Evolutionary conservation across 2,113 vertebrate genomes (phyloP).

Genomic region (Excalfactoria chinensis): DNA sequence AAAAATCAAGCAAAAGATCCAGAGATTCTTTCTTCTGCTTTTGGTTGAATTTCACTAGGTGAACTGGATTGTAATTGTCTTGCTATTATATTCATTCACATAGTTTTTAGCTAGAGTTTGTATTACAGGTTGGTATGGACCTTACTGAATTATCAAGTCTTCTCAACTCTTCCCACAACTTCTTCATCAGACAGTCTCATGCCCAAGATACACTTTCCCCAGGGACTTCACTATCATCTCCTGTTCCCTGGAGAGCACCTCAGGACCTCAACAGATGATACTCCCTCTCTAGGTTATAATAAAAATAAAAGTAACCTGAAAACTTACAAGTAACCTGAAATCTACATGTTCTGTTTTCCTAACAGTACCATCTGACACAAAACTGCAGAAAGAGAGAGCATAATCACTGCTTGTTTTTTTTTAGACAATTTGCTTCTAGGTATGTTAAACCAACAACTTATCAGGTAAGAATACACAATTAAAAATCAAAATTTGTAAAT

Average conservation of each 20-base stretch:
- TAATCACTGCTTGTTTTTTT: neutral
- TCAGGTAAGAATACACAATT: neutral
- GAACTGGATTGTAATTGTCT: neutral
- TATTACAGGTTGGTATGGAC: neutral
- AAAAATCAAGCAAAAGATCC: neutral
- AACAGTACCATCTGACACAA: neutral
- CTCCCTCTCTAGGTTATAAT: neutral
- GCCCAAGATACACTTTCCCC: neutral
- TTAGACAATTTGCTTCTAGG: neutral
- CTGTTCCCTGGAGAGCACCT: neutral
- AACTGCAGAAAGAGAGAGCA: neutral
- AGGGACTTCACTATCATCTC: rapidly evolving
- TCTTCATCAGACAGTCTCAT: neutral
- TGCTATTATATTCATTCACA: neutral
- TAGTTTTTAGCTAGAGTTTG: neutral
- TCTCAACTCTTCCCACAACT: neutral
- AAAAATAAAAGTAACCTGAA: neutral
- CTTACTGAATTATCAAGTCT: neutral
- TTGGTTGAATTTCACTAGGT: neutral
- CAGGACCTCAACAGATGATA: rapidly evolving
- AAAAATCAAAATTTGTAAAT: neutral
- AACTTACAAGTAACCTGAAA: neutral
- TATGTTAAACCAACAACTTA: neutral
- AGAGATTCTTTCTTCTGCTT: neutral
- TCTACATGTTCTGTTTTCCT: neutral